A percentile compares a stretch with the other conserved stretches of the same genome.
These are phyloP conservation scores for Haliaeetus leucogaster DNA, from an alignment of 2,113 vertebrate species.

Conservation along the genomic window DNA sequence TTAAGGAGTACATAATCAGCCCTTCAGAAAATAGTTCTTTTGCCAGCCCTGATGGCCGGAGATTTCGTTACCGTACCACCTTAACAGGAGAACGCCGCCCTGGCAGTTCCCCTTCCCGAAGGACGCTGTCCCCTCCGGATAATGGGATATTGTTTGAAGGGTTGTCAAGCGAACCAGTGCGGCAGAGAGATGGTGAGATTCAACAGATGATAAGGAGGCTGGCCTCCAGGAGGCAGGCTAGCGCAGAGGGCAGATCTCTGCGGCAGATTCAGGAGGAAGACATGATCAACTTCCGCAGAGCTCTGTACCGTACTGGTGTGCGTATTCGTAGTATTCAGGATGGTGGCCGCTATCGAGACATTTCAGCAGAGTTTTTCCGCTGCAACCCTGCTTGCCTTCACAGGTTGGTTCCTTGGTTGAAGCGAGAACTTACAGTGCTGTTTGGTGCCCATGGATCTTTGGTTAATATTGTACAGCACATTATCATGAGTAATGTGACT, in stretches of 20 bases:
- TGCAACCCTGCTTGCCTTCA: conserved; percentile 93
- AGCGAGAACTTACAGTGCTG: conserved; percentile 86
- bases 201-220: conserved; percentile 80
- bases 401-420: conserved; percentile 89
- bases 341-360: conserved; percentile 86
- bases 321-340: conserved; percentile 84
- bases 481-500: conserved; percentile 84
- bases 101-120: conserved; percentile 26
- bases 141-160: conserved; percentile 86
- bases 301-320: conserved; percentile 83
- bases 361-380: conserved; percentile 89
- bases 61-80: conserved; percentile 90
- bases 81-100: conserved; percentile 74
- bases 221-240: conserved; percentile 77
- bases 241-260: conserved; percentile 74
- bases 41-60: conserved; percentile 77
- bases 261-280: conserved; percentile 83
- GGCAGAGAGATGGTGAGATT: conserved; percentile 72
- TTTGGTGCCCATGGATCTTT: conserved; percentile 87
- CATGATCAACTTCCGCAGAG: conserved; percentile 88
- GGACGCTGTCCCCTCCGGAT: conserved; percentile 79
- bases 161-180: conserved; percentile 36
- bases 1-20: conserved; percentile 84
- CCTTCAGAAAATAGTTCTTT: conserved; percentile 79
- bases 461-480: conserved; percentile 85